Evolutionary conservation across 2,113 vertebrate species (phyloP).

Genomic region (Gymnorhina tibicen): DNA sequence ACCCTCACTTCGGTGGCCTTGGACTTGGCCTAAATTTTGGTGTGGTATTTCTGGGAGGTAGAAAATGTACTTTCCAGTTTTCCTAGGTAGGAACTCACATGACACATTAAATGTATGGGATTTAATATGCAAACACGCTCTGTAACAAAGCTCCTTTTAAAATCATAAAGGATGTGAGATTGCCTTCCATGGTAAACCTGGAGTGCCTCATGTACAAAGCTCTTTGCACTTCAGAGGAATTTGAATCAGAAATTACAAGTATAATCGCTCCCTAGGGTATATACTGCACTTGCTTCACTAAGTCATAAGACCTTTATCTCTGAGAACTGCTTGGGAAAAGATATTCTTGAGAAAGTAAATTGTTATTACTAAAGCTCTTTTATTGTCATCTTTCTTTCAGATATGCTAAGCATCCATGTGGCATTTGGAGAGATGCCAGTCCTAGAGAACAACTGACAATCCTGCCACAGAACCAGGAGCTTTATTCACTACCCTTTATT

Average conservation of each 20-base stretch:
- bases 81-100: background rate
- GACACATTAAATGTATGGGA: background rate
- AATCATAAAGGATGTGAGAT: background rate
- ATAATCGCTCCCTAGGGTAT: background rate
- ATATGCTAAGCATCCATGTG: background rate
- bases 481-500: conserved; percentile 50
- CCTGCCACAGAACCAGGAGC: conserved; percentile 75
- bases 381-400: conserved; percentile 1
- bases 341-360: background rate
- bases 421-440: conserved; percentile 42
- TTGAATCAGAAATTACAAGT: background rate
- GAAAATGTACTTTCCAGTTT: background rate
- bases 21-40: background rate
- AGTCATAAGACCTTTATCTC: background rate
- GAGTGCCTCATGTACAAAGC: background rate
- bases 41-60: background rate
- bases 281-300: background rate
- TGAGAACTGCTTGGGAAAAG: background rate
- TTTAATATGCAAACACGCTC: background rate
- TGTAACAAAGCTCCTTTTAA: background rate
- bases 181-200: background rate
- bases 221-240: background rate
- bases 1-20: background rate
- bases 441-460: conserved; percentile 72
- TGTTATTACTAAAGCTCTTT: background rate